Evolutionary conservation across 2,797 vertebrate species (phyloP).

Genomic region (Odontamblyopus lacepedii): DNA sequence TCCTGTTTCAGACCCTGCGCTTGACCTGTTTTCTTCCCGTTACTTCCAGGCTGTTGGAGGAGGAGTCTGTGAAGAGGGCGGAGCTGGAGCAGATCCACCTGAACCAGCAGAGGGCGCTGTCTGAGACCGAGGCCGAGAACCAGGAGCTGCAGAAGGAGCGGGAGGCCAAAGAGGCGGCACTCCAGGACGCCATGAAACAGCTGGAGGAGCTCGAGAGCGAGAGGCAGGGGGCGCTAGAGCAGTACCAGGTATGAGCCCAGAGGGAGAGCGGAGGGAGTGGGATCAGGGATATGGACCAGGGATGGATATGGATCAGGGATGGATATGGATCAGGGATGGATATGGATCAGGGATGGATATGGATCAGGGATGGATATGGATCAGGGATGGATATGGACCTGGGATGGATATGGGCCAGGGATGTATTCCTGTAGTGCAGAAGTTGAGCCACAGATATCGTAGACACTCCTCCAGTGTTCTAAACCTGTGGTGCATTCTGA

Average conservation of each 20-base stretch:
- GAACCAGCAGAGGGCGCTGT: conserved; percentile 88
- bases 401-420: too few relatives aligned
- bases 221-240: conserved; percentile 86
- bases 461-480: too few relatives aligned
- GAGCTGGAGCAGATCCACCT: conserved; percentile 91
- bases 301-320: too few relatives aligned
- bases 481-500: too few relatives aligned
- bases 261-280: too few relatives aligned
- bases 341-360: too few relatives aligned
- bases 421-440: too few relatives aligned
- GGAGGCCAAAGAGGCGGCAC: conserved; percentile 83
- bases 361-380: too few relatives aligned
- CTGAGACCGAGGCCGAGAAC: conserved; percentile 91
- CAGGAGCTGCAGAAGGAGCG: conserved; percentile 89
- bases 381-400: too few relatives aligned
- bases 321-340: too few relatives aligned
- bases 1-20: not conserved
- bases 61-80: conserved; percentile 88
- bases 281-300: too few relatives aligned
- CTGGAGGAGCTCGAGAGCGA: conserved; percentile 88
- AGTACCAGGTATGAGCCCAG: conserved; percentile 78
- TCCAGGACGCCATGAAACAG: conserved; percentile 90
- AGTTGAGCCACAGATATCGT: too few relatives aligned
- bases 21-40: not conserved
- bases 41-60: conserved; percentile 85